Base-by-base conservation (phyloP, 2,888 invertebrate genomes). In the Argyresthia goedartella region DNA sequence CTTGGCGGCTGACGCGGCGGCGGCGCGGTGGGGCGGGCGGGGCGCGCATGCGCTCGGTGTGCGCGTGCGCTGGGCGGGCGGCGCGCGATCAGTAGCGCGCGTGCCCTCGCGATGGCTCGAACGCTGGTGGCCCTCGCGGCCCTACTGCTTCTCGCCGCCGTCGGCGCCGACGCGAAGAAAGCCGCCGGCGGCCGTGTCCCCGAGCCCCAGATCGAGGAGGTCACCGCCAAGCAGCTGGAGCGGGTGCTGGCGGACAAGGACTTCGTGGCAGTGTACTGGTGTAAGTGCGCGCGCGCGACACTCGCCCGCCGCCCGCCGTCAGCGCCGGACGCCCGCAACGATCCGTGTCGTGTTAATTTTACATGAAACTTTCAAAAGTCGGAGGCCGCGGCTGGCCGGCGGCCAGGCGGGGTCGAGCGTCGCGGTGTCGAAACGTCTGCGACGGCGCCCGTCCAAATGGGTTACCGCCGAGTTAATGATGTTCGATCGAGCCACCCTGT, bases 191-290 rank as follows among this genome's bases (percentile, higher is more conserved):
- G 70, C 62, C 73, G 80, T 72, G 70, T 72, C n/a, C n/a, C n/a
- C 66, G 93, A 93, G 74, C 91, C 95, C 79, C 92, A 94, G 88
- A 96, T 96, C 89, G 95, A 96, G 88, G 95, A 96, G 89, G 95
- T 96, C 88, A 95, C 94, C 85, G 92, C 94, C 78, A 96, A 95
- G 87, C 95, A 95, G 88, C 91, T 96, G 88, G 96, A 95, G 79
- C 91, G 94, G 78, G 90, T 95, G 69, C 91, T 96, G 79, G 91
- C 92, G 82, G 95, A 95, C 68, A 95, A 95, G 91, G 95, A 95
- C 88, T 95, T 94, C 89, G 95, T 96, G 81, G 96, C 96, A 79
- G 96, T 96, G 87, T 96, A 94, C 88, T 96, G 96, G 95, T 96
- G 96, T 96, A 93, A 96, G 96, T 95, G 88, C 58, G 58, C 62